A percentile compares a stretch with the other conserved stretches of the same genome.
phyloP scores from a whole-genome alignment of 2,888 invertebrate genomes.

The Ennomos erosarius region DNA sequence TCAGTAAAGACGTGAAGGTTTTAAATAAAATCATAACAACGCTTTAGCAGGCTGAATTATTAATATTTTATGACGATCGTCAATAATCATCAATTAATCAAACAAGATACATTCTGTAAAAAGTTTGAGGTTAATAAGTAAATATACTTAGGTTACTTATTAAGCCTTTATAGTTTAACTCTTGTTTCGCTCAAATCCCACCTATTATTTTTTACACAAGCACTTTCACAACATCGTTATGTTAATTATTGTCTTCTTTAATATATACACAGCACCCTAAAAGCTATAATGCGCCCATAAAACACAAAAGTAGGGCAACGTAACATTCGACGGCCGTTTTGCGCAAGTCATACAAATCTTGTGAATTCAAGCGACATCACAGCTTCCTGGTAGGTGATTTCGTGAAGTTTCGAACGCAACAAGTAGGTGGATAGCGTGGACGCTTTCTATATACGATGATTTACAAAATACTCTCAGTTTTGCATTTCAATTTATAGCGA shows the following conservation, averaged over 20 bases:
- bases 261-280: constrained; percentile 2
- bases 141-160: too few species aligned
- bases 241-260: constrained; percentile 7
- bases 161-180: too few species aligned
- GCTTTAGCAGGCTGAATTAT: too few species aligned
- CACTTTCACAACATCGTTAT: constrained; percentile 8
- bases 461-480: constrained; percentile 46
- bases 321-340: constrained; percentile 40
- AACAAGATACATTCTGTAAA: too few species aligned
- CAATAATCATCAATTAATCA: too few species aligned
- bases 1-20: too few species aligned
- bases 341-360: constrained; percentile 52
- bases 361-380: constrained; percentile 53
- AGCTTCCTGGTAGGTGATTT: constrained; percentile 59
- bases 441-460: constrained; percentile 57
- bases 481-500: constrained; percentile 48
- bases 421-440: constrained; percentile 33
- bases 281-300: constrained; percentile 27
- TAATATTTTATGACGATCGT: too few species aligned
- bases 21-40: too few species aligned
- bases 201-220: not conserved
- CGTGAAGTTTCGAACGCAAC: constrained; percentile 50
- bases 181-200: not conserved
- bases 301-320: constrained; percentile 32
- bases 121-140: too few species aligned